phyloP scores from a whole-genome alignment of 2,888 invertebrate species.

The Oeneis ivallda region DNA sequence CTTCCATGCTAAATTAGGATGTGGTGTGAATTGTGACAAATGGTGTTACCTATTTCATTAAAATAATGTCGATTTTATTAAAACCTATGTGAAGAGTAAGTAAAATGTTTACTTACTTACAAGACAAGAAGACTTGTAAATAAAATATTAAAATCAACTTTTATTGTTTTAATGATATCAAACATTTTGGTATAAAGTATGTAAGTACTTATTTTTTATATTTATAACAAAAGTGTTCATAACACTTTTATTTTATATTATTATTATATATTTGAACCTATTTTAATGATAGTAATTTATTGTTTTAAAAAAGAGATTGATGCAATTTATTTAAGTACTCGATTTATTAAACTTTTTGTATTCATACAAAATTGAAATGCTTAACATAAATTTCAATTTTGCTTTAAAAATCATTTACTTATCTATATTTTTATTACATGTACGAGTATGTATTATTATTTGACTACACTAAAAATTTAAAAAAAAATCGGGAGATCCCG shows the following conservation, averaged over 20 bases:
- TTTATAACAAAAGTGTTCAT: not conserved
- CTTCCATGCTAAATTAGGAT: not conserved
- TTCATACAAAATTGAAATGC: not conserved
- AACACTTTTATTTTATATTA: not conserved
- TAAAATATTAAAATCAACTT: not conserved
- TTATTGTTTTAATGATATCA: not conserved
- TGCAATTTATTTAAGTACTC: too few relatives aligned
- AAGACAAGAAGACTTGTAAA: not conserved
- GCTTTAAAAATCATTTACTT: not conserved
- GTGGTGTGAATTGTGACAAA: not conserved
- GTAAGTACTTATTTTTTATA: constrained; percentile 2
- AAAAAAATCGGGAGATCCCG: too few relatives aligned
- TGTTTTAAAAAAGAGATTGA: not conserved
- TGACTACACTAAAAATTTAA: not conserved
- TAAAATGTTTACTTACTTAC: not conserved
- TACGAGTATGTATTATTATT: too few relatives aligned
- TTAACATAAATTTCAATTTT: not conserved
- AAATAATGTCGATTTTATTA: constrained; percentile 3
- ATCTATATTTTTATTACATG: not conserved
- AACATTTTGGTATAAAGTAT: not conserved
- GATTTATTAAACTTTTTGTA: not conserved
- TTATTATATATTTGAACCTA: not conserved
- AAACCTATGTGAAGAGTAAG: not conserved
- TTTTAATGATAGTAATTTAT: not conserved
- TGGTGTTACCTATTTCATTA: not conserved